These are phyloP conservation scores for Microtus ochrogaster DNA, from an alignment of 2,113 vertebrate species.

Conservation along the genomic window DNA sequence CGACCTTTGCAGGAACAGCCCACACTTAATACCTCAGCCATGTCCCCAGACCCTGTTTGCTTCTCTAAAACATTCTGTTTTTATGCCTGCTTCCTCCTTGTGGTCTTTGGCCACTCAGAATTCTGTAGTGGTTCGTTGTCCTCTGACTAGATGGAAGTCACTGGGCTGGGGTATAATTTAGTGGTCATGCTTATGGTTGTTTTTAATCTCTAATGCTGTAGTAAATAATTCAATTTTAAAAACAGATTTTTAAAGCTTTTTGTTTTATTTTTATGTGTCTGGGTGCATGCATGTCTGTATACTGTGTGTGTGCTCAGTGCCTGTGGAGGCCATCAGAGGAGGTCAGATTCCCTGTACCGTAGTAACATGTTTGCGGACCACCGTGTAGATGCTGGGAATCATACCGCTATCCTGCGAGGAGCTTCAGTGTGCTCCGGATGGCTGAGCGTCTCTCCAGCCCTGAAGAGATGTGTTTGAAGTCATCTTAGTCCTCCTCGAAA, in stretches of 20 bases:
- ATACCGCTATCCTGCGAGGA: background rate
- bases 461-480: background rate
- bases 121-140: background rate
- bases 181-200: background rate
- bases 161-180: background rate
- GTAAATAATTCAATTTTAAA: background rate
- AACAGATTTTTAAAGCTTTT: background rate
- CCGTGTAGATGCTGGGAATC: background rate
- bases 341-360: background rate
- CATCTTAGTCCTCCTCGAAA: background rate
- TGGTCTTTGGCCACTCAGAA: background rate
- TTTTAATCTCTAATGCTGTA: background rate
- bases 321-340: background rate
- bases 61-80: background rate
- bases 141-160: background rate
- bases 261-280: background rate
- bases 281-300: background rate
- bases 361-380: background rate
- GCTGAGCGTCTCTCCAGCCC: background rate
- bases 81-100: background rate
- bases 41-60: background rate
- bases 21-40: background rate
- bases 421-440: background rate
- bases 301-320: background rate
- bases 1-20: background rate